Base-by-base conservation (phyloP, 2,888 invertebrate species). In the Lordiphosa fenestrarum region DNA sequence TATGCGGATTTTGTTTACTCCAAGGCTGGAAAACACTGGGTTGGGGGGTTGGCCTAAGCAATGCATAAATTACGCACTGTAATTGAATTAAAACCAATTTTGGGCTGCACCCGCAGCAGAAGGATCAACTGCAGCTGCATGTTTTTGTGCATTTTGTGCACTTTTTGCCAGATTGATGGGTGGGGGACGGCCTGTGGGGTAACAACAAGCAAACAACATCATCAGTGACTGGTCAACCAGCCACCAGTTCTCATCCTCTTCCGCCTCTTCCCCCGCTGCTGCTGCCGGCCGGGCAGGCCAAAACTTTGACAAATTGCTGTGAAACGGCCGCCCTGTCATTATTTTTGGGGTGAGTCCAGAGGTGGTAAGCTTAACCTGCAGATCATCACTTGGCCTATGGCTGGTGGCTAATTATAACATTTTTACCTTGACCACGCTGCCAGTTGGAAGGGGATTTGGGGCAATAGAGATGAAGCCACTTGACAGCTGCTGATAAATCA, bases 41-140 rank as follows among this genome's bases (percentile, higher is more conserved):
- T 7, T 13, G 25, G 38, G 56, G 40, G 63, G 38, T 50, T 6
- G 62, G 35, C 36, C 77, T 61, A 61, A 59, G 81, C 69, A 76
- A 80, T 73, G 76, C 76, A 76, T 76, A 83, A 76, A 76, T 76
- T 83, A 76, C 65, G 64, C 60, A 72, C 73, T 63, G 67, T 65
- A 76, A 76, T 76, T 80, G 76, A 76, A 76, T 76, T 76, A 80
- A 73, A 76, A 76, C 56, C 83, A 74, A 77, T 82, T 81, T 75
- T 62, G 47, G 64, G 55, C 54, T 58, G 70, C 62, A 53, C 69
- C 55, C 57, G 55, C 70, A 57, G 54, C 51, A 63, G 42, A 44
- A 30, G 46, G 55, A 51, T 55, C 70, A 23, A 37, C 30, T 65
- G 63, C 63, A 57, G 66, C 51, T 64, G 55, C 56, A 9, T 56